Evolutionary conservation across 1,140 invertebrate species (phyloP).

Genomic region (Grapholita molesta): DNA sequence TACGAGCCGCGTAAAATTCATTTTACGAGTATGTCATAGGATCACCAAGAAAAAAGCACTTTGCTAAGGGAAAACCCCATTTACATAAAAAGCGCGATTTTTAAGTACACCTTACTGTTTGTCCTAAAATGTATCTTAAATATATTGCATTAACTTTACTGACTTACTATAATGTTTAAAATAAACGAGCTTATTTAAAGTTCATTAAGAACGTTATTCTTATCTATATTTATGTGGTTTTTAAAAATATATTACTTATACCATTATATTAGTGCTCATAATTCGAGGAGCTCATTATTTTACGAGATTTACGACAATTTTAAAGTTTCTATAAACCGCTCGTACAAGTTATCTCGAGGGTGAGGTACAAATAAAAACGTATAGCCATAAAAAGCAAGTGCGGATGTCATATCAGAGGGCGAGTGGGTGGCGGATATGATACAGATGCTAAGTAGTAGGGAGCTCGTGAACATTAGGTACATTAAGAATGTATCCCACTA

Average conservation of each 20-base stretch:
- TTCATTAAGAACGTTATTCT: no score
- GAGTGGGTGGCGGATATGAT: constrained; percentile 31
- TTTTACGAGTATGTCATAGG: constrained; percentile 44
- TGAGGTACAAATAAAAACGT: constrained; percentile 42
- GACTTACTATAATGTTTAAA: no score
- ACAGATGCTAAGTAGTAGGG: constrained; percentile 30
- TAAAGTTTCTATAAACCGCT: not conserved
- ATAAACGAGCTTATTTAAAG: no score
- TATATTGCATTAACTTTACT: no score
- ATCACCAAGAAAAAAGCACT: constrained; percentile 44
- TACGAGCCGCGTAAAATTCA: constrained; percentile 41
- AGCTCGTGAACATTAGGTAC: no score
- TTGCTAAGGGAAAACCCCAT: constrained; percentile 44
- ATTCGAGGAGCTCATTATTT: not conserved
- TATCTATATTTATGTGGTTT: not conserved
- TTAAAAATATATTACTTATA: not conserved
- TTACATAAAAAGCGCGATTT: constrained; percentile 45
- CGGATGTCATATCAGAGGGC: constrained; percentile 39
- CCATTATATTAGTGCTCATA: not conserved
- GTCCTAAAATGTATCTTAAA: not conserved
- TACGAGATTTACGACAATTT: not conserved
- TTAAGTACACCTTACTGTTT: constrained; percentile 18
- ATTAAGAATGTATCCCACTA: no score
- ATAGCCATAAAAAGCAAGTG: constrained; percentile 51
- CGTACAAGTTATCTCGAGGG: constrained; percentile 16